Percentiles rank a stretch among this genome's conserved stretches.
phyloP scores from a whole-genome alignment of 2,888 invertebrate species.

The Andrena haemorrhoa region DNA sequence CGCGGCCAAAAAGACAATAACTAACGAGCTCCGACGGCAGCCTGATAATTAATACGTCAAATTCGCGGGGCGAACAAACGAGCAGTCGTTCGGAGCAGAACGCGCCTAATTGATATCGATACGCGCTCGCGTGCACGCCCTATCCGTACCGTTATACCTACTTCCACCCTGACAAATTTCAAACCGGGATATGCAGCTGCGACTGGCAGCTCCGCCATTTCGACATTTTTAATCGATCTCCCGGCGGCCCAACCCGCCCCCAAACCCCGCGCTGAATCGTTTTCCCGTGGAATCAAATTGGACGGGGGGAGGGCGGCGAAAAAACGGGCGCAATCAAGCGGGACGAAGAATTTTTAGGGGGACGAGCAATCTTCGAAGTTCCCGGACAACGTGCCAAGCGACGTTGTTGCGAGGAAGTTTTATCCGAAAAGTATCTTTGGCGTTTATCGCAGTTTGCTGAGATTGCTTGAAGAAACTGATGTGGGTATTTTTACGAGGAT shows the following conservation, averaged over 20 bases:
- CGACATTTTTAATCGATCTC: slow-evolving; percentile 45
- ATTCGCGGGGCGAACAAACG: slow-evolving; percentile 44
- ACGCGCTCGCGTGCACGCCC: neutral
- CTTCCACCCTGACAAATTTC: slow-evolving; percentile 56
- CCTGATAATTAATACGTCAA: slow-evolving; percentile 48
- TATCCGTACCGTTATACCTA: slow-evolving; percentile 25
- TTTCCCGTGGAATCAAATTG: neutral
- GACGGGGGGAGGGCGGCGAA: too few species aligned
- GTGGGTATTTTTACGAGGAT: too few species aligned
- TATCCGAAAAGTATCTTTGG: slow-evolving; percentile 9
- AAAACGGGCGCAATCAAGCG: too few species aligned
- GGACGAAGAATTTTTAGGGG: too few species aligned
- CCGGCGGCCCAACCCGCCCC: neutral
- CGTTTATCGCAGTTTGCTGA: neutral
- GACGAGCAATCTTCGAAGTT: slow-evolving; percentile 3
- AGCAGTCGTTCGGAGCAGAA: slow-evolving; percentile 38
- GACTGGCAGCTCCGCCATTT: slow-evolving; percentile 54
- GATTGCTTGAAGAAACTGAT: neutral
- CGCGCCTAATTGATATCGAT: slow-evolving; percentile 47
- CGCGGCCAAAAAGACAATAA: slow-evolving; percentile 22
- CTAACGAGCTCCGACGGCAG: slow-evolving; percentile 36
- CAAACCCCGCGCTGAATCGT: too few species aligned
- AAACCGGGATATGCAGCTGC: slow-evolving; percentile 46
- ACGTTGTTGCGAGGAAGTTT: slow-evolving; percentile 52
- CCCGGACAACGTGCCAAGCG: slow-evolving; percentile 67